phyloP scores from a whole-genome alignment of 2,113 vertebrate species.

The Aegotheles bennettii region DNA sequence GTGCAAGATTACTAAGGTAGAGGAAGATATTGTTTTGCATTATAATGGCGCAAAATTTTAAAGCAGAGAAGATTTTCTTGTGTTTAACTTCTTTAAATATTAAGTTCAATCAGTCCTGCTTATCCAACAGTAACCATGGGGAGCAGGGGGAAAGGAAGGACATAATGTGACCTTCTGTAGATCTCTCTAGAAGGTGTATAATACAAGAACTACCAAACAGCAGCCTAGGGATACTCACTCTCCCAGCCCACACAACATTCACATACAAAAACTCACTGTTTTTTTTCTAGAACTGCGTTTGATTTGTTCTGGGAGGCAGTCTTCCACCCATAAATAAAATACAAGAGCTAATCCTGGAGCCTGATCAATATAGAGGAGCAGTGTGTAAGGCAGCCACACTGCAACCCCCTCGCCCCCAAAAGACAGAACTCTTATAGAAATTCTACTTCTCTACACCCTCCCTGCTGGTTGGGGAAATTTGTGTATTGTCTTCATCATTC shows the following conservation, averaged over 20 bases:
- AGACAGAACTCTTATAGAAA: neutral
- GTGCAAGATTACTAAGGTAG: neutral
- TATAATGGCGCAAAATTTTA: neutral
- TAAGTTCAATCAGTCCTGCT: neutral
- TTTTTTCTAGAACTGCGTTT: neutral
- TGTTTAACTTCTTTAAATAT: neutral
- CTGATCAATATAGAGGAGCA: neutral
- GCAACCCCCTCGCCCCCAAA: neutral
- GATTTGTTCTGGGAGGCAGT: neutral
- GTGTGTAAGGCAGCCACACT: neutral
- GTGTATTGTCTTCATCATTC: neutral
- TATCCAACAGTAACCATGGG: neutral
- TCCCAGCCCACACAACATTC: neutral
- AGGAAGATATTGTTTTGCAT: neutral
- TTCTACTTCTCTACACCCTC: neutral
- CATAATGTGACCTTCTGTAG: neutral
- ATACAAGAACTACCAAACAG: neutral
- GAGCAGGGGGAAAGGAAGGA: neutral
- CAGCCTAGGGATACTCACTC: neutral
- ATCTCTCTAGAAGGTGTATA: neutral
- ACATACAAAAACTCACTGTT: neutral
- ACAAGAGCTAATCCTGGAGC: neutral
- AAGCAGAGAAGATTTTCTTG: neutral
- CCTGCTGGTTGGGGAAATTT: neutral
- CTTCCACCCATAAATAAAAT: neutral